phyloP scores from a whole-genome alignment of 2,888 invertebrate genomes.

The Sphaerophoria rueppellii region DNA sequence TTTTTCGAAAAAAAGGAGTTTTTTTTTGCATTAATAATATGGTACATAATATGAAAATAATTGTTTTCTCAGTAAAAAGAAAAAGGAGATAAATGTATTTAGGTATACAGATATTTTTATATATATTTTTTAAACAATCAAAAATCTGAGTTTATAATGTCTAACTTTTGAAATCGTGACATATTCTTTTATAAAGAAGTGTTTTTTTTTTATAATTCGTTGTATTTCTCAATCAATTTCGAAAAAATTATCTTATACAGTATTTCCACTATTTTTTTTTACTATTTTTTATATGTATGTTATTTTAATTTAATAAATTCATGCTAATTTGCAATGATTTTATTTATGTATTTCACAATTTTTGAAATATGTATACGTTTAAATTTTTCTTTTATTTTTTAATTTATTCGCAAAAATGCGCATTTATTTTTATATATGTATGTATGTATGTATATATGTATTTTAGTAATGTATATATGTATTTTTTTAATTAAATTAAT shows the following conservation, averaged over 20 bases:
- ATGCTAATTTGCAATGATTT: slow-evolving; percentile 70
- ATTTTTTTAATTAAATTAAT: slow-evolving; percentile 45
- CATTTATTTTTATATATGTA: slow-evolving; percentile 26
- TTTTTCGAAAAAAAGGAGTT: slow-evolving; percentile 12
- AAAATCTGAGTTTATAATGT: slow-evolving; percentile 53
- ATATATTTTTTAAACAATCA: slow-evolving; percentile 43
- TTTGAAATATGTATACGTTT: slow-evolving; percentile 53
- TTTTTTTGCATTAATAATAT: neutral
- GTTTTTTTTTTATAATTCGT: slow-evolving; percentile 61
- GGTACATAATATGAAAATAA: neutral
- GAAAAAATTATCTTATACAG: slow-evolving; percentile 20
- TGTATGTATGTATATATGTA: slow-evolving; percentile 61
- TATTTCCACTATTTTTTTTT: slow-evolving; percentile 14
- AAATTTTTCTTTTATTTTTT: slow-evolving; percentile 25
- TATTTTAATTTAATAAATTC: neutral
- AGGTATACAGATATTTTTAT: slow-evolving; percentile 10
- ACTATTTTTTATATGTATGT: neutral
- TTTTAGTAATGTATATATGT: slow-evolving; percentile 37
- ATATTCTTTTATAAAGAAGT: slow-evolving; percentile 43
- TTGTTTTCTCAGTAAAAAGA: slow-evolving; percentile 27
- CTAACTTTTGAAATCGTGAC: slow-evolving; percentile 42
- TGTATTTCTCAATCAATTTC: slow-evolving; percentile 66
- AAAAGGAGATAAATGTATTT: too few species aligned
- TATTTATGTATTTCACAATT: slow-evolving; percentile 66
- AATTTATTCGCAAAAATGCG: slow-evolving; percentile 73